Base-by-base conservation (phyloP, 2,113 vertebrate species). In the Salvator merianae region DNA sequence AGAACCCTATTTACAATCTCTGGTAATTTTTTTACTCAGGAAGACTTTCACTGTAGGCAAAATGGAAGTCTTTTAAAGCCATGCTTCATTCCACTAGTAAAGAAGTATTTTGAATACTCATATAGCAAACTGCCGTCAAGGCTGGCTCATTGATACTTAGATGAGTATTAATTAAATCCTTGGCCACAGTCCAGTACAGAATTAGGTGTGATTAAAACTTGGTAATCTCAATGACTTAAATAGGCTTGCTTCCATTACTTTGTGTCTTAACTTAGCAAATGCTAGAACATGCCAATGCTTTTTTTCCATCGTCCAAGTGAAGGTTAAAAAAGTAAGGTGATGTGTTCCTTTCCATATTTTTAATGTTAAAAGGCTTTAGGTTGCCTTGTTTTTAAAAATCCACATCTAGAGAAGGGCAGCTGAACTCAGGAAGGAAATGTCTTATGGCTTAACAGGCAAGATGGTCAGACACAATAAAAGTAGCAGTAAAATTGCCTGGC, bases 41-140 rank as follows among this genome's bases (percentile, higher is more conserved):
- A 81, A 43, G 38, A 80, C n/a, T 70, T 79, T 26, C 0, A 28
- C 62, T 80, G 22, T 0, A 84, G 87, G n/a, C 77, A 76, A 89
- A 81, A 82, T 69, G 65, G 0, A 84, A 65, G 78, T 87, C 83
- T 16, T 88, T 91, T 47, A 70, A 38, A 50, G 16, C 20, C 12
- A 59, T 73, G 20, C 73, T 87, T 68, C 43, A 74, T 73, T 83
- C 9, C 12, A 40, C 84, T 18, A 71, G 36, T 62, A 72, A 66
- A 50, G 85, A 79, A 83, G 14, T 28, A 30, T 89, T 87, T 85
- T 71, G 32, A 90, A 63, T 87, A 38, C 68, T 88, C 26, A 34
- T 68, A 16, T 10, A 65, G 76, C 79, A 24, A 47, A 0, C 78
- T 86, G 82, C 82, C 82, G 90, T 87, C 63, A 32, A 40, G 73